Conservation (phyloP, 2,888 invertebrate species). For the Artemia sinica region DNA sequence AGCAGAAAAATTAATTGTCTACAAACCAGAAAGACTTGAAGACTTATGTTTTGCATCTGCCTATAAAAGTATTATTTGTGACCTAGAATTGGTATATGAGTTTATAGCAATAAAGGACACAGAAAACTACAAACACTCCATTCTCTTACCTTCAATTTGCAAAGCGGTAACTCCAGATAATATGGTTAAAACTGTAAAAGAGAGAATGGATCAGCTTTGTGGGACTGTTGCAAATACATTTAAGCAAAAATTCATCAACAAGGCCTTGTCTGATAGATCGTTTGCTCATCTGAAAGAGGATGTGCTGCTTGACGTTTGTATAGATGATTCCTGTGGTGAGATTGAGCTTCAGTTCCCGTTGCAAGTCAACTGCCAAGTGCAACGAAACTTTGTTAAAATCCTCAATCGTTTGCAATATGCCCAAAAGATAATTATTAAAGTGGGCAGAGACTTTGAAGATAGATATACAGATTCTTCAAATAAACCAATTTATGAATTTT, state of each 20-base stretch:
- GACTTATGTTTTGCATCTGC: not conserved
- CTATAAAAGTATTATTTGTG: not conserved
- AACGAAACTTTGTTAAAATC: not conserved
- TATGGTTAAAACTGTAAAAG: not conserved
- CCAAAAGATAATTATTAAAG: conserved; percentile 2
- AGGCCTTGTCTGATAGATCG: not conserved
- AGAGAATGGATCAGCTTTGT: not conserved
- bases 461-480: not conserved
- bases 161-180: not conserved
- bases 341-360: conserved; percentile 1
- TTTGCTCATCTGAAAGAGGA: conserved; percentile 4
- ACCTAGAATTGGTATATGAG: not conserved
- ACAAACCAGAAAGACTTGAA: conserved; percentile 7
- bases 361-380: not conserved
- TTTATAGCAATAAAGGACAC: not conserved
- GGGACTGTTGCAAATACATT: not conserved
- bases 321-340: not conserved
- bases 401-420: not conserved
- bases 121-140: not conserved
- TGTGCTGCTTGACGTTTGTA: not conserved
- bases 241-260: not conserved
- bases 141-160: not conserved
- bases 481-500: not conserved
- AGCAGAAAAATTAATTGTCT: not conserved
- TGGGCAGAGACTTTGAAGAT: conserved; percentile 7